phyloP scores from a whole-genome alignment of 37 sponge, comb jelly and placozoan genomes.

The Aplysina aerophoba region DNA sequence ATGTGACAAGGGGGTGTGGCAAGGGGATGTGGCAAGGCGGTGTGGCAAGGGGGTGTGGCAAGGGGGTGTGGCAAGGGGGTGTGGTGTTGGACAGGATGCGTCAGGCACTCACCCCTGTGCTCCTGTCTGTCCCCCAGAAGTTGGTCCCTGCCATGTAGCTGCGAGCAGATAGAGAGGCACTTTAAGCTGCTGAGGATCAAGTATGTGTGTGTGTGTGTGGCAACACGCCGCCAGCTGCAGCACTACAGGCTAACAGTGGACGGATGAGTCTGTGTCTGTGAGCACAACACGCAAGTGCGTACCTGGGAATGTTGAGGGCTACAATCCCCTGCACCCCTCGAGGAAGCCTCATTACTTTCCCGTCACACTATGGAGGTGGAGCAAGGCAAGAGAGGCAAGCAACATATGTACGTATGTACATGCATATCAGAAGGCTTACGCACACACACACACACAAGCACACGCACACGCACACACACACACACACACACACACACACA shows the following conservation, averaged over 20 bases:
- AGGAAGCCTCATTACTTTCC: slow-evolving; percentile 70
- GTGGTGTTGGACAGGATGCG: not conserved
- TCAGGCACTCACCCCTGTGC: slow-evolving; percentile 56
- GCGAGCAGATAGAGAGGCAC: not conserved
- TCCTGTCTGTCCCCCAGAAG: slow-evolving; percentile 96
- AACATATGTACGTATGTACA: not conserved
- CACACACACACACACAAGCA: not conserved
- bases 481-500: too few species aligned
- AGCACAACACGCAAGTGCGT: too few species aligned
- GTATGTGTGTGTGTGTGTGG: not conserved
- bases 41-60: too few species aligned
- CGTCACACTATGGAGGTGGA: slow-evolving; percentile 79
- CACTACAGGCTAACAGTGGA: too few species aligned
- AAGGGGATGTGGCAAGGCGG: too few species aligned
- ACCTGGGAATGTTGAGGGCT: slow-evolving; percentile 89
- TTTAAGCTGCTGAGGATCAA: not conserved
- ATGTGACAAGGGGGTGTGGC: too few species aligned
- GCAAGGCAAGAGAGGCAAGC: not conserved
- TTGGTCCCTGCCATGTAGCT: slow-evolving; percentile 98
- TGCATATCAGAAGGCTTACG: not conserved
- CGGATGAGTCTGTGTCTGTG: too few species aligned
- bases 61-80: too few species aligned
- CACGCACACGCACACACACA: not conserved
- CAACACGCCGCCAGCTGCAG: too few species aligned
- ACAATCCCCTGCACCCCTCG: slow-evolving; percentile 86